Evolutionary conservation across 2,797 vertebrate genomes (phyloP).

Genomic region (Acanthornis magna): DNA sequence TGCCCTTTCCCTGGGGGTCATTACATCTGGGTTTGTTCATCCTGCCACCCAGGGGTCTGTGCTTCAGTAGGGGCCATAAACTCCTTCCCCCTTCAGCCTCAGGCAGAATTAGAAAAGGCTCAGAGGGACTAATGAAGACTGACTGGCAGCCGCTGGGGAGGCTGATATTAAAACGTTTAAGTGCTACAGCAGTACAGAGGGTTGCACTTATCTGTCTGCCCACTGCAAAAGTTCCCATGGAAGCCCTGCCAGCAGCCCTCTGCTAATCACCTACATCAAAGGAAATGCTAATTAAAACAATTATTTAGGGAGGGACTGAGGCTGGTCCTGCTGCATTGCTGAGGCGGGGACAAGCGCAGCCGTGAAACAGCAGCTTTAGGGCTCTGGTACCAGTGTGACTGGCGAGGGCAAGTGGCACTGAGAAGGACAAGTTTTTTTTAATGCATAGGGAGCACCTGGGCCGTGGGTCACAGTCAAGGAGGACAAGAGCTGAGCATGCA

Average conservation of each 20-base stretch:
- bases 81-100: background rate
- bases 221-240: background rate
- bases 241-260: constrained; percentile 5
- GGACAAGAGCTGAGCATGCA: background rate
- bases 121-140: background rate
- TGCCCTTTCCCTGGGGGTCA: background rate
- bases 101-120: background rate
- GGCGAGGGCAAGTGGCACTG: background rate
- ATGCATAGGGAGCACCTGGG: background rate
- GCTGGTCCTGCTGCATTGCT: background rate
- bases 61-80: background rate
- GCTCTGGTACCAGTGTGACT: background rate
- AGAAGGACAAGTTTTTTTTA: background rate
- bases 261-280: constrained; percentile 31
- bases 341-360: background rate
- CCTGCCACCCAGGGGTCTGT: background rate
- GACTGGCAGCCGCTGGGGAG: background rate
- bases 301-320: constrained; percentile 4
- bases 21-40: background rate
- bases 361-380: background rate
- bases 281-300: constrained; percentile 33
- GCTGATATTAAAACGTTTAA: background rate
- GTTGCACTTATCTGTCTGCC: background rate
- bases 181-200: background rate
- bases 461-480: background rate